phyloP scores from a whole-genome alignment of 2,113 vertebrate species.

The Petrocephalus microphthalmus region DNA sequence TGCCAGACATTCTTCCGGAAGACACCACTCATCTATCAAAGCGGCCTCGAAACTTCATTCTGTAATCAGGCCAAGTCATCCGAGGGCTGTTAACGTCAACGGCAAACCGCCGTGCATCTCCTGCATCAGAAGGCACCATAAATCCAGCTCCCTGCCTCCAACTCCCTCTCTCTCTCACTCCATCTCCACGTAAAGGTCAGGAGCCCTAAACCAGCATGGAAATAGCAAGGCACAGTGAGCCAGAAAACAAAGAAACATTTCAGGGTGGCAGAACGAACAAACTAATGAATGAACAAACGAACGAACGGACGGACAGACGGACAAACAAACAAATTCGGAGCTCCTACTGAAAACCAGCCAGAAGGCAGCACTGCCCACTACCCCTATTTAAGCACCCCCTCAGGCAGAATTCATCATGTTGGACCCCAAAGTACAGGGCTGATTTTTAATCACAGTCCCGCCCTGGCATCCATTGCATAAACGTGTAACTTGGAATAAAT shows the following conservation, averaged over 20 bases:
- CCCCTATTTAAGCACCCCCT: not conserved
- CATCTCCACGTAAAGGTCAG: not conserved
- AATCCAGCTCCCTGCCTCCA: not conserved
- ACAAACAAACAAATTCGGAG: not conserved
- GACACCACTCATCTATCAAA: slow-evolving; percentile 4
- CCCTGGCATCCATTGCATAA: not conserved
- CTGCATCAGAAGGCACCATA: not conserved
- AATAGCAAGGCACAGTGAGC: not conserved
- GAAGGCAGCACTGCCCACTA: not conserved
- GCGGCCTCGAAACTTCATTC: not conserved
- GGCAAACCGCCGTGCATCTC: not conserved
- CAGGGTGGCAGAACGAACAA: not conserved
- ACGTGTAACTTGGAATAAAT: not conserved
- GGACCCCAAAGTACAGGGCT: not conserved
- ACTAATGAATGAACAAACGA: not conserved
- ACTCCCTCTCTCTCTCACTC: not conserved
- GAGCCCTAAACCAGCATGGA: not conserved
- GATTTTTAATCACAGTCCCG: not conserved
- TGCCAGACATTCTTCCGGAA: not conserved
- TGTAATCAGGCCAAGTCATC: not conserved
- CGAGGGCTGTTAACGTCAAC: not conserved
- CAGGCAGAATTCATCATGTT: not conserved
- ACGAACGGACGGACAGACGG: not conserved
- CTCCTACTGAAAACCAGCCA: not conserved
- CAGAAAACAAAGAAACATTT: not conserved